phyloP scores from a whole-genome alignment of 1,140 invertebrate genomes.

The Hyles vespertilio region DNA sequence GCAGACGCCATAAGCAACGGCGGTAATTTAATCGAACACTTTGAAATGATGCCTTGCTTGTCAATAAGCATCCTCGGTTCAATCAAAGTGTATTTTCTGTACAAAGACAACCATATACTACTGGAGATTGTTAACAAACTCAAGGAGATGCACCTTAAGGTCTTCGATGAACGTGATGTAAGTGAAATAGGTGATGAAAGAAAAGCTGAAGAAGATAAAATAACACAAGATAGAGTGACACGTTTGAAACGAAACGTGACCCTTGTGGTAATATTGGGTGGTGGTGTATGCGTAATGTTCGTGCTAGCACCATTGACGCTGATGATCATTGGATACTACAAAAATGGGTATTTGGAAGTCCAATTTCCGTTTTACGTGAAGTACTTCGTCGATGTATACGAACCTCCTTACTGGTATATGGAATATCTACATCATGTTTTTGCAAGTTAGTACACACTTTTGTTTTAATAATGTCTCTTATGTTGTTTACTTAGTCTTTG shows the following conservation, averaged over 20 bases:
- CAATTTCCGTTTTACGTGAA: slow-evolving; percentile 34
- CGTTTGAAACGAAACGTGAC: slow-evolving; percentile 15
- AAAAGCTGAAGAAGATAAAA: slow-evolving; percentile 5
- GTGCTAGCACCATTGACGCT: slow-evolving; percentile 22
- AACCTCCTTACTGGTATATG: slow-evolving; percentile 30
- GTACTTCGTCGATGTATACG: slow-evolving; percentile 38
- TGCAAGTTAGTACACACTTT: slow-evolving; percentile 36
- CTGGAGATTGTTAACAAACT: slow-evolving; percentile 24
- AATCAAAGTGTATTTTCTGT: slow-evolving; percentile 25
- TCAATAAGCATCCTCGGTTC: slow-evolving; percentile 32
- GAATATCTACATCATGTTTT: slow-evolving; percentile 45
- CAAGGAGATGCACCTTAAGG: slow-evolving; percentile 24
- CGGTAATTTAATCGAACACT: slow-evolving; percentile 32
- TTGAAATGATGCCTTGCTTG: slow-evolving; percentile 30
- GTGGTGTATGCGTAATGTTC: slow-evolving; percentile 18
- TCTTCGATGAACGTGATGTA: neutral
- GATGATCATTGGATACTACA: slow-evolving; percentile 31
- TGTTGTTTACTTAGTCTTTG: neutral
- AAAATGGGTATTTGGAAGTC: slow-evolving; percentile 19
- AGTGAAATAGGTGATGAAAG: slow-evolving; percentile 6
- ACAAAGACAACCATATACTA: slow-evolving; percentile 22
- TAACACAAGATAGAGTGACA: slow-evolving; percentile 13
- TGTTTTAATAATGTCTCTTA: neutral
- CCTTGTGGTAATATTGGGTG: neutral
- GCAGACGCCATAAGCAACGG: slow-evolving; percentile 26